Evolutionary conservation across 2,797 vertebrate genomes (phyloP), one percentile per base, ranked within the genome.

Genomic region (Erpetoichthys calabaricus): DNA sequence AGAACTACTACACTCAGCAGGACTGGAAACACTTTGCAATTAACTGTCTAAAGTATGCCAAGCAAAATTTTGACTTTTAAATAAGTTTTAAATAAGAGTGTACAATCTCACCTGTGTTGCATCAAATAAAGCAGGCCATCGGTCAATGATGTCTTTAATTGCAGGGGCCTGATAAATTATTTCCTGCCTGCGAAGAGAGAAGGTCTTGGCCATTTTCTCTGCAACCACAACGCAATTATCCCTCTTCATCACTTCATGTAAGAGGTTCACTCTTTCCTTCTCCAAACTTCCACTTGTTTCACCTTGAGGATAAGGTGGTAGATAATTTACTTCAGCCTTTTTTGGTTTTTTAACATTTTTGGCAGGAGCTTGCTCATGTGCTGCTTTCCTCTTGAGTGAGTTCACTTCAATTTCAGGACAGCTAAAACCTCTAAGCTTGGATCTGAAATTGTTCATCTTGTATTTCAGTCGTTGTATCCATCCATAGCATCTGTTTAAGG

Each of bases 391-490:
- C 59, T 62, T 70, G 10, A 66, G 0, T 47, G 5, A 45, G 60
- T 73, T 66, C 42, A 66, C 56, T 57, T 62, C 58, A 43, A 69
- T 53, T 42, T 69, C 57, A 59, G 65, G 63, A 52, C 56, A 7
- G 49, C 52, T 55, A 64, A 65, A 41, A 44, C 66, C 53, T 46
- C 45, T 66, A 44, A 66, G 45, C 45, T 70, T 73, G 57, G 57
- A 59, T 53, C 56, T 45, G 6, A 53, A 73, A 59, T 73, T 68
- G 6, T 51, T 64, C 45, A 66, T 6, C 10, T 68, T 70, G 53
- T 65, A 64, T 6, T 72, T 68, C 3, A 68, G 51, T 25, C 63
- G 65, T 64, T 67, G 62, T 53, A 70, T 64, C 63, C 62, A 66
- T 50, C 61, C 64, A 65, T 64, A 68, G 55, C 55, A 57, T 51